phyloP scores from a whole-genome alignment of 1,140 invertebrate species.

The Drosophila nigromelanica region DNA sequence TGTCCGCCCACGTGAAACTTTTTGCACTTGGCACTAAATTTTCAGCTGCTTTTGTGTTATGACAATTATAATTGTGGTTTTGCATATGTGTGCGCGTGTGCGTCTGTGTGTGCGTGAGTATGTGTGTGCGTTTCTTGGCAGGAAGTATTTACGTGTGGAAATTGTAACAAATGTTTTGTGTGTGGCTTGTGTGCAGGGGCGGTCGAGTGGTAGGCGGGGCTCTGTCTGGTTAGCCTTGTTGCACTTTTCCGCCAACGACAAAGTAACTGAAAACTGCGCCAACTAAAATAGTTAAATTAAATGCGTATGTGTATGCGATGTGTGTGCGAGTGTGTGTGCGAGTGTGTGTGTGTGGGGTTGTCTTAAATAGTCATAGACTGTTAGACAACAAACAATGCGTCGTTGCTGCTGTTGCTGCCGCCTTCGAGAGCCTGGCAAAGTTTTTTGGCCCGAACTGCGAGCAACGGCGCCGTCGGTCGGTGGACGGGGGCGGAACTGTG shows the following conservation, averaged over 20 bases:
- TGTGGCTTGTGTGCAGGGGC: constrained; percentile 29
- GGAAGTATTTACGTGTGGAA: constrained; percentile 79
- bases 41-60: constrained; percentile 80
- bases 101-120: constrained; percentile 17
- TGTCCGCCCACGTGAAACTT: constrained; percentile 60
- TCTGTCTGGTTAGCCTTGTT: constrained; percentile 52
- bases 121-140: constrained; percentile 64
- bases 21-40: constrained; percentile 78
- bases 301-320: constrained; percentile 37
- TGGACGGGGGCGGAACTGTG: constrained; percentile 9
- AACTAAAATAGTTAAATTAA: constrained; percentile 79
- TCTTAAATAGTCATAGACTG: constrained; percentile 79
- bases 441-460: constrained; percentile 47
- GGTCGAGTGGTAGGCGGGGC: not conserved
- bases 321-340: constrained; percentile 19
- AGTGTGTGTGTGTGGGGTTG: constrained; percentile 30
- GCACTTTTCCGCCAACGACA: constrained; percentile 67
- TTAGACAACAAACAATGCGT: constrained; percentile 77
- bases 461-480: constrained; percentile 7
- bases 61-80: constrained; percentile 79
- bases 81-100: constrained; percentile 48
- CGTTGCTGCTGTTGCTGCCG: constrained; percentile 8
- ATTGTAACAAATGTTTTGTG: constrained; percentile 78
- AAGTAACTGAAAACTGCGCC: constrained; percentile 61
- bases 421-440: constrained; percentile 51